Percentiles rank a stretch among this genome's conserved stretches.
These are phyloP conservation scores for Chrysochloris asiatica DNA, from an alignment of 2,113 vertebrate genomes.

Conservation along the genomic window DNA sequence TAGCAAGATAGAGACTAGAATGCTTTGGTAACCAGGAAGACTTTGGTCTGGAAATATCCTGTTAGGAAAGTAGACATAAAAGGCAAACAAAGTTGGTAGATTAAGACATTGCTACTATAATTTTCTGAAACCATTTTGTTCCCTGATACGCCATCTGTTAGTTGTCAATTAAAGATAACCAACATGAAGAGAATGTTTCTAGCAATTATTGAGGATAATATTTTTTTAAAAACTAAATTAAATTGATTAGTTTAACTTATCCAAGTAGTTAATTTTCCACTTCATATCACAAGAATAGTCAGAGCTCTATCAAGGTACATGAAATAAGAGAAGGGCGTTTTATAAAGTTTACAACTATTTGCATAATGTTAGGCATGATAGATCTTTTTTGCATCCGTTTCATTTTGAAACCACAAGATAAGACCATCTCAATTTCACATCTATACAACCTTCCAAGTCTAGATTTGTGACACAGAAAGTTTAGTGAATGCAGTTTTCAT, in stretches of 20 bases:
- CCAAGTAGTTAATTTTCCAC: not conserved
- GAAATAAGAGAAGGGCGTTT: not conserved
- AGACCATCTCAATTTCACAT: not conserved
- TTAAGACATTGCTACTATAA: not conserved
- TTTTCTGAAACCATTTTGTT: constrained; percentile 5
- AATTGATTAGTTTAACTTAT: not conserved
- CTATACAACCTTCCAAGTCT: not conserved
- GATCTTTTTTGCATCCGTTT: not conserved
- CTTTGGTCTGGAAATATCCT: not conserved
- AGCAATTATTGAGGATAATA: not conserved
- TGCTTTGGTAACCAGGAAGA: constrained; percentile 10
- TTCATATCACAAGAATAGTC: not conserved
- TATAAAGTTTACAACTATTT: not conserved
- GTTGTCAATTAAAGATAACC: not conserved
- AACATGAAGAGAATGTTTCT: constrained; percentile 2
- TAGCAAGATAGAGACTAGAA: not conserved
- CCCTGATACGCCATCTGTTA: not conserved
- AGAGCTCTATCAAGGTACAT: not conserved
- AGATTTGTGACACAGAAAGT: not conserved
- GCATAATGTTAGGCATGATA: not conserved
- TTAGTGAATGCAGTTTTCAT: not conserved
- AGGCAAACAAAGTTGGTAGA: not conserved
- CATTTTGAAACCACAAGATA: not conserved
- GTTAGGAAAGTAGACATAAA: constrained; percentile 27
- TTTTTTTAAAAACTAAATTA: not conserved